These are phyloP conservation scores for Caenorhabditis sulstoni DNA, from an alignment of 2,888 invertebrate species.

Conservation along the genomic window DNA sequence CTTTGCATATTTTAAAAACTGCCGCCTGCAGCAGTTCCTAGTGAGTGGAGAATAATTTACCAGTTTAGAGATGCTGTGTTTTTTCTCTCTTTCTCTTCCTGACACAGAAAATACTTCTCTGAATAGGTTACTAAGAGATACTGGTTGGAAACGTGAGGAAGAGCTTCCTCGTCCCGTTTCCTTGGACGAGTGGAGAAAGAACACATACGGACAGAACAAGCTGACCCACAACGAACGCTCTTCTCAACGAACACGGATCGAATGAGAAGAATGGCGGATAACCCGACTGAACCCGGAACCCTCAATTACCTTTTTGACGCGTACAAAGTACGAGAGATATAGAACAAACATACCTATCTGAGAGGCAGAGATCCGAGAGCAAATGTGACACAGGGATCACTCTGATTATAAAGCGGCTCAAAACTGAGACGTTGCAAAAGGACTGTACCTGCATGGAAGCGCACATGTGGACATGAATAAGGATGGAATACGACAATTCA, in stretches of 20 bases:
- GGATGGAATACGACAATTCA: slow-evolving; percentile 2
- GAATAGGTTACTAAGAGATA: slow-evolving; percentile 3
- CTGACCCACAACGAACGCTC: not conserved
- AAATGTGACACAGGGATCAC: slow-evolving; percentile 10
- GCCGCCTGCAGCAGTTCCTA: slow-evolving; percentile 20
- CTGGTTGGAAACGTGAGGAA: slow-evolving; percentile 5
- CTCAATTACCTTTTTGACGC: slow-evolving; percentile 22
- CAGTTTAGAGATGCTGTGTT: not conserved
- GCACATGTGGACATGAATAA: no score
- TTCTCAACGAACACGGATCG: not conserved
- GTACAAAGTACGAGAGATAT: slow-evolving; percentile 35
- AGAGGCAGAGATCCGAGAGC: slow-evolving; percentile 2
- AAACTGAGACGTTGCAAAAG: not conserved
- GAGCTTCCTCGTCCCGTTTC: not conserved
- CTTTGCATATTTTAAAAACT: slow-evolving; percentile 56
- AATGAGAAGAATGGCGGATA: slow-evolving; percentile 7
- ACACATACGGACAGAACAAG: slow-evolving; percentile 15
- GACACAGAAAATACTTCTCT: not conserved
- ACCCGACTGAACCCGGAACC: slow-evolving; percentile 39
- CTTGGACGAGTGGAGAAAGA: no score
- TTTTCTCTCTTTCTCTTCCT: no score
- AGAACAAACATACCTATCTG: slow-evolving; percentile 24
- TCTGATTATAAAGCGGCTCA: no score
- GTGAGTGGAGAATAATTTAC: slow-evolving; percentile 14
- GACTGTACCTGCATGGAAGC: no score